Evolutionary conservation across 2,888 invertebrate species (phyloP), one percentile per base, ranked within the genome.

Genomic region (Molorchus minor): DNA sequence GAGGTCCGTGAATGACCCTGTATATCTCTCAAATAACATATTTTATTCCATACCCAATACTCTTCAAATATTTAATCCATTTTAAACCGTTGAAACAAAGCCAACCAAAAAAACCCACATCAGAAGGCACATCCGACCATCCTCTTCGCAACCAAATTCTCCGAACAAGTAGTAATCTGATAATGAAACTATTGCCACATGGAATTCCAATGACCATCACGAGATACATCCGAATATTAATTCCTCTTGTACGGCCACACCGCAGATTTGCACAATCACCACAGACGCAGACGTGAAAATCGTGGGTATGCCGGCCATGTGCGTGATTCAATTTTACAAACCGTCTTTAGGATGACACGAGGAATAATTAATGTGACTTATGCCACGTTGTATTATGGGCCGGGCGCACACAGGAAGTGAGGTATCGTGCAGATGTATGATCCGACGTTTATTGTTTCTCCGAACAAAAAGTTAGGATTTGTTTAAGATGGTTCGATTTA

Each of bases 281-380:
- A 12, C 45, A 45, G 45, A 45, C 45, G 30, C 12, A 16, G 19
- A 33, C 45, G 33, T 17, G n/a, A n/a, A n/a, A 17, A 19, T 45
- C 17, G 16, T 17, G 17, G 33, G 20, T 45, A 45, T 45, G 33
- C 33, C 29, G 16, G 3, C 17, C 19, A 33, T 45, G 45, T 33
- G 33, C 45, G 45, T 45, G 45, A 45, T 33, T 33, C 15, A 45
- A 33, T 45, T 45, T 17, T 17, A 45, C 33, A 45, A 45, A 30
- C 16, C 17, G 12, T 33, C 45, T 45, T 19, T n/a, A 12, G 33
- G 30, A 45, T 45, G 45, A 45, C 45, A 45, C 17, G 45, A n/a
- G 15, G 33, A 45, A 53, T 41, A 53, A 53, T 53, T 53, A 53
- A 53, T 53, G n/a, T 25, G 30, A 41, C 15, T 53, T 53, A 19